These are phyloP conservation scores for Gymnoscelis rufifasciata DNA, from an alignment of 2,888 invertebrate genomes.

Conservation along the genomic window DNA sequence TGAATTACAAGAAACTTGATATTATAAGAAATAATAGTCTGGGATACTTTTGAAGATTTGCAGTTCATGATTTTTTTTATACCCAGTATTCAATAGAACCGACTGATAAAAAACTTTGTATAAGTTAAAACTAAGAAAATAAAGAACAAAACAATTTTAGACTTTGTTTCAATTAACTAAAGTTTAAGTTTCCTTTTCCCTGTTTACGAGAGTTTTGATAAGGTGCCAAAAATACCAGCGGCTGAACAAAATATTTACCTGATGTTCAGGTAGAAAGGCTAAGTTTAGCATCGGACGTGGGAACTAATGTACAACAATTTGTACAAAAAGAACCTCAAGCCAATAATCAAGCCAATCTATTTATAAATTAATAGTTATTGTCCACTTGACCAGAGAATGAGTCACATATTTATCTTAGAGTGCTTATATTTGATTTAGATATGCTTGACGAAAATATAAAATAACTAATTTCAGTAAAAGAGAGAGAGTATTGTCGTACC, in stretches of 20 bases:
- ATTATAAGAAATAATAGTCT: no score
- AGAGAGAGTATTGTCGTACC: no score
- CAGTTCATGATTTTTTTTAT: no score
- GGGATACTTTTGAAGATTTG: no score
- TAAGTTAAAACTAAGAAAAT: neutral
- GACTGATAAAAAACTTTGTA: neutral
- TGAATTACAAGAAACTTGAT: no score
- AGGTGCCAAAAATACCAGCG: conserved; percentile 41
- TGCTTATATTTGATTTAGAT: no score
- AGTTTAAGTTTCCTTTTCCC: neutral
- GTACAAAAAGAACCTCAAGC: no score
- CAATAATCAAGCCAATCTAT: no score
- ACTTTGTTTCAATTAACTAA: neutral
- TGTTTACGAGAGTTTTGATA: conserved; percentile 34
- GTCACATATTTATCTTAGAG: conserved; percentile 1
- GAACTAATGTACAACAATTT: no score
- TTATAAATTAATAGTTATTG: no score
- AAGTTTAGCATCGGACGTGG: conserved; percentile 2
- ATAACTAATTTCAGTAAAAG: no score
- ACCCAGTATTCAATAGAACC: neutral
- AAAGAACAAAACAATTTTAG: neutral
- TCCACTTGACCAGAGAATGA: neutral
- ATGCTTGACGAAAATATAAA: no score
- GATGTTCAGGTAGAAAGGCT: conserved; percentile 50
- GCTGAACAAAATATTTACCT: conserved; percentile 42